Percentiles rank a stretch among this genome's conserved stretches.
These are phyloP conservation scores for Pogonocichla stellata DNA, from an alignment of 2,113 vertebrate species.

Conservation along the genomic window DNA sequence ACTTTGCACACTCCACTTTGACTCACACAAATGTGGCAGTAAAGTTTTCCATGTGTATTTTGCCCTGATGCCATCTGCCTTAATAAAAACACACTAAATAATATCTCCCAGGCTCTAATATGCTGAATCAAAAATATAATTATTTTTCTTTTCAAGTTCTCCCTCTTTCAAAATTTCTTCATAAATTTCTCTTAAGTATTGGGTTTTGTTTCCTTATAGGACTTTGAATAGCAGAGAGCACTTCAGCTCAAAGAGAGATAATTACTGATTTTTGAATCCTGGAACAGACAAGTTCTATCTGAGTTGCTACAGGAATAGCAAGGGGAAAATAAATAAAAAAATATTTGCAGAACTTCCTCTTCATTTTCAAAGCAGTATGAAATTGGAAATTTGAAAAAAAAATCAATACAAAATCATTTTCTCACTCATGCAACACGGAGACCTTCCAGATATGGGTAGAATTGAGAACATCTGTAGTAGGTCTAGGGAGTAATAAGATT, in stretches of 20 bases:
- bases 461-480: background rate
- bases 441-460: background rate
- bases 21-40: rapidly evolving
- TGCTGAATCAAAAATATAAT: background rate
- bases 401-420: background rate
- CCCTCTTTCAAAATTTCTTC: background rate
- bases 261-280: background rate
- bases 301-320: background rate
- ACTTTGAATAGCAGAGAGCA: background rate
- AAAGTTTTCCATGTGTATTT: background rate
- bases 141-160: background rate
- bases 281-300: background rate
- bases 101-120: background rate
- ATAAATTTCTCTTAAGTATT: background rate
- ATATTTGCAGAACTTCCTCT: background rate
- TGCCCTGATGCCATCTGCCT: background rate
- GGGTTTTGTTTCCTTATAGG: background rate
- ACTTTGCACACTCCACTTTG: background rate
- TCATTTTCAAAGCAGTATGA: background rate
- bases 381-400: background rate
- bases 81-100: background rate
- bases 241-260: background rate
- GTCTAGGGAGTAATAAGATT: background rate
- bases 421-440: background rate
- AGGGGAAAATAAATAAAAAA: background rate